Evolutionary conservation across 2,113 vertebrate genomes (phyloP), one percentile per base, ranked within the genome.

Genomic region (Anser brachyrhynchus): DNA sequence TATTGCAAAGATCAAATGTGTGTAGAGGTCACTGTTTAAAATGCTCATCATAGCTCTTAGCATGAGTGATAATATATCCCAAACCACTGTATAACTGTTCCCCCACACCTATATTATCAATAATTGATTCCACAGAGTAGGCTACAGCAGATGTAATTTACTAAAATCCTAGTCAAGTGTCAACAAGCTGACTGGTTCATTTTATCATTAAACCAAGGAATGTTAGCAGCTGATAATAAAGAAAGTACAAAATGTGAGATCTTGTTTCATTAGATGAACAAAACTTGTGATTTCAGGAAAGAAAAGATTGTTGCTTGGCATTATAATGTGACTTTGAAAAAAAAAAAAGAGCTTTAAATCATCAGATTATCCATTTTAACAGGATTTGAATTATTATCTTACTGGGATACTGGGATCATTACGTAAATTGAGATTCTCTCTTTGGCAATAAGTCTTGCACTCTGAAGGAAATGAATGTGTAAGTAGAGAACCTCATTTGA

Each of bases 21-120:
- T 93, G 78, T 64, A 87, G 82, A 93, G 72, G 80, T 93, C 76
- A 72, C 80, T 93, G 76, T 85, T 94, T 92, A 29, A 92, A 95
- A 95, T 77, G 81, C 51, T 96, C 74, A 72, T 94, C 93, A 93
- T 28, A 77, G 85, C 73, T 87, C 83, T 89, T 93, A 94, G 66
- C 3, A 7, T 82, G 84, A 90, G 87, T 0, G 1, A 55, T 71
- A 95, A 73, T 71, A 35, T 78, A 87, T 54, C 87, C 76, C 74
- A 89, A 93, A 67, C 44, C 41, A 77, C 71, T 95, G 92, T 82
- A 90, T 76, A 96, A 89, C 82, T 73, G 52, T 93, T 95, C 75
- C 82, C 33, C 76, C 84, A 90, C 84, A 96, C 87, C 79, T 94
- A 71, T 92, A 71, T 89, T 94, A 95, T 93, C 94, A 96, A 96